These are phyloP conservation scores for Eulimnadia texana DNA, from an alignment of 1,140 invertebrate genomes.

Conservation along the genomic window DNA sequence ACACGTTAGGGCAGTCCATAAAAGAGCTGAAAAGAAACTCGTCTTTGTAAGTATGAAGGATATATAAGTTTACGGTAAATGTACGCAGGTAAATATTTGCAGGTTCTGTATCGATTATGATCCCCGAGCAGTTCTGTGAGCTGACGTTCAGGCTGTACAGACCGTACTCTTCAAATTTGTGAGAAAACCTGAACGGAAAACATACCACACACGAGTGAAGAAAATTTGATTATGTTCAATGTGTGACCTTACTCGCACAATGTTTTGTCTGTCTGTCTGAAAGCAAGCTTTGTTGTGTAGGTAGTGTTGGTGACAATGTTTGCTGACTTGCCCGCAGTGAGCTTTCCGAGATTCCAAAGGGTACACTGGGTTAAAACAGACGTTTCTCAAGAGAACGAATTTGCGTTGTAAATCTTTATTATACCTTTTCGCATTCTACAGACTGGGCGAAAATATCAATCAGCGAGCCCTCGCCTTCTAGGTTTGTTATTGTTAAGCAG, in stretches of 20 bases:
- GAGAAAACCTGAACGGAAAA: slow-evolving; percentile 3
- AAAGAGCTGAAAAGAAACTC: slow-evolving; percentile 6
- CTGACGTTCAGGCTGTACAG: slow-evolving; percentile 9
- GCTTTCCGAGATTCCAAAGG: slow-evolving; percentile 5
- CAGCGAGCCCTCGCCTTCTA: not conserved
- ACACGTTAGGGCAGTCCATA: slow-evolving; percentile 1
- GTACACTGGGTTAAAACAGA: slow-evolving; percentile 6
- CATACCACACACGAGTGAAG: not conserved
- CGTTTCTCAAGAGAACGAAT: not conserved
- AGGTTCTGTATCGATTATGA: slow-evolving; percentile 1
- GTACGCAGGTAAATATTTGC: slow-evolving; percentile 15
- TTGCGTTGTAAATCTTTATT: not conserved
- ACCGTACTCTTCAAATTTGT: slow-evolving; percentile 11
- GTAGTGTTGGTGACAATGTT: slow-evolving; percentile 10
- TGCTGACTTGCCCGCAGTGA: not conserved
- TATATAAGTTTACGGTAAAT: not conserved
- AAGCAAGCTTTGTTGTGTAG: slow-evolving; percentile 1
- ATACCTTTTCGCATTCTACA: slow-evolving; percentile 3
- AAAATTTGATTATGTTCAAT: not conserved
- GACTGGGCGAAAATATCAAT: slow-evolving; percentile 13
- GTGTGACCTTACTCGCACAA: slow-evolving; percentile 9
- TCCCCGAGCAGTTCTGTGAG: not conserved
- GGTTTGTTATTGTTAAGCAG: slow-evolving; percentile 3
- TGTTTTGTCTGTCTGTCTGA: not conserved
- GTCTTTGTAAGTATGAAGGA: not conserved